Evolutionary conservation across 2,113 vertebrate species (phyloP).

Genomic region (Psephotus haematonotus): DNA sequence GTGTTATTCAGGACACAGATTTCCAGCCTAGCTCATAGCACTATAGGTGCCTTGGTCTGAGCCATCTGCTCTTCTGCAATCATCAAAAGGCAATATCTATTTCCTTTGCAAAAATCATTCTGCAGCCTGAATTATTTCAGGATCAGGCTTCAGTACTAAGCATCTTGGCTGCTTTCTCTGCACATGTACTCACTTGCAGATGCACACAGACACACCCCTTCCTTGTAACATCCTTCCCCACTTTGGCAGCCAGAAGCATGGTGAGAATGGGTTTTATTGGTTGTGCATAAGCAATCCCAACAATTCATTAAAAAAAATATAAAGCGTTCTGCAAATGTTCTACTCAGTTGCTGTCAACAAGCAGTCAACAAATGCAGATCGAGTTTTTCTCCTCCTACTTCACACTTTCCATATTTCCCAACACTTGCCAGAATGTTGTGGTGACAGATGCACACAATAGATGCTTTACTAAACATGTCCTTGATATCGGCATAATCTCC

Average conservation of each 20-base stretch:
- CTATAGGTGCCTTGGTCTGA: accelerated
- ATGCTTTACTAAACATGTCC: constrained; percentile 61
- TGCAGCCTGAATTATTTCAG: neutral
- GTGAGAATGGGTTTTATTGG: constrained; percentile 30
- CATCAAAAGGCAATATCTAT: neutral
- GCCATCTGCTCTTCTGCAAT: neutral
- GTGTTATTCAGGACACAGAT: neutral
- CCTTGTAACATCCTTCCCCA: neutral
- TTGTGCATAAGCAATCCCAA: neutral
- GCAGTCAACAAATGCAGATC: constrained; percentile 46
- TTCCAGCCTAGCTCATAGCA: neutral
- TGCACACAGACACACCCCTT: neutral
- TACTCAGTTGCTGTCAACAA: constrained; percentile 50
- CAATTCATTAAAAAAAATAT: constrained; percentile 47
- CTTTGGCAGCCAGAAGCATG: neutral
- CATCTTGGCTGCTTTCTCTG: neutral
- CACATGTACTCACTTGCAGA: neutral
- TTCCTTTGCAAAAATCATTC: neutral
- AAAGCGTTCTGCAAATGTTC: constrained; percentile 30
- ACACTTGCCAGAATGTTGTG: constrained; percentile 47
- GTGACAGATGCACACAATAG: constrained; percentile 45
- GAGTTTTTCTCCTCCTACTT: constrained; percentile 48
- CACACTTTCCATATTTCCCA: constrained; percentile 62
- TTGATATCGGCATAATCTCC: constrained; percentile 64
- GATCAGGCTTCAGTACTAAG: neutral